Evolutionary conservation across 2,888 invertebrate genomes (phyloP), one percentile per base, ranked within the genome.

Genomic region (Andrena dorsata): DNA sequence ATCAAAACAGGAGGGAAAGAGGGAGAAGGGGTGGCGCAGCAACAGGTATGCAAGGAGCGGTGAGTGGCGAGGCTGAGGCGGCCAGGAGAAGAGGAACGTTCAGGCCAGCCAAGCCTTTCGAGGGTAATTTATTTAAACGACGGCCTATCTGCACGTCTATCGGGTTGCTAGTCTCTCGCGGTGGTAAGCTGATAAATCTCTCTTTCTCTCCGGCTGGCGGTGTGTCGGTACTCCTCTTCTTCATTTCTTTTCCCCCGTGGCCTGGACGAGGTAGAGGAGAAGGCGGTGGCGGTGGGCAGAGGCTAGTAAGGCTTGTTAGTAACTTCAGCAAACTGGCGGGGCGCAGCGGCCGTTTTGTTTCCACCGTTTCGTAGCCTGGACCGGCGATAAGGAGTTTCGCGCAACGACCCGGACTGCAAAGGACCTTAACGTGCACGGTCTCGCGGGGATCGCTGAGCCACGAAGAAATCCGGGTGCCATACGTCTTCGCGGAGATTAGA

Each of bases 121-220:
- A 80, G 76, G 83, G 65, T 85, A 85, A 85, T 85, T 85, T 85
- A 85, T 85, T 85, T 83, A 85, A 85, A 83, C 75, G 66, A 73
- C 80, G 69, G 72, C 75, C 75, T 83, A 85, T 85, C 84, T 85
- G 65, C 75, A 58, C 75, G 77, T 83, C 83, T 83, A 85, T 85
- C 84, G 75, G 75, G 66, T 75, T 76, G 63, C 84, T 80, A 72
- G 72, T 70, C 70, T 70, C 76, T 70, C 76, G 69, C 65, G 76
- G 49, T 68, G 80, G 73, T 72, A 76, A 63, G 64, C 75, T 80
- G 83, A 80, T 83, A 77, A 85, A 85, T 85, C 81, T 84, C 83
- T 73, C 83, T 71, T 81, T 69, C 80, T 73, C 82, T 82, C 63
- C 56, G 70, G 41, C 65, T 78, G 65, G 76, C 61, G 71, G 66